phyloP scores from a whole-genome alignment of 2,113 vertebrate species.

The Synodontis membranacea region DNA sequence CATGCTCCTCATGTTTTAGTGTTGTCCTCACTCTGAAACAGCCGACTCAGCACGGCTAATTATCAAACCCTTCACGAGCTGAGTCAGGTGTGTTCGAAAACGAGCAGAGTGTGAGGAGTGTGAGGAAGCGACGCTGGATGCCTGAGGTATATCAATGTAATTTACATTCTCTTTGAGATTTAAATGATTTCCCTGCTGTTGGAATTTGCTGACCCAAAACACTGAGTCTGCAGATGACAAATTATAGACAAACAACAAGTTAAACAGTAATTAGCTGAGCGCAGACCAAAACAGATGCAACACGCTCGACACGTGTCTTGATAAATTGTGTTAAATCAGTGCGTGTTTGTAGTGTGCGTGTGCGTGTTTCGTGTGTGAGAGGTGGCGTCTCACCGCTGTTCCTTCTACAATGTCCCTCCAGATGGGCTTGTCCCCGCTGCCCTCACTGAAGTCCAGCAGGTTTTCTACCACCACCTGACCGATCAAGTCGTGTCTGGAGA shows the following conservation, averaged over 20 bases:
- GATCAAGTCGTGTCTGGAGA: conserved; percentile 91
- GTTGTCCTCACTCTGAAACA: background rate
- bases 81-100: conserved; percentile 19
- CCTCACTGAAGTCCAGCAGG: conserved; percentile 90
- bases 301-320: background rate
- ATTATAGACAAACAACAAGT: conserved; percentile 27
- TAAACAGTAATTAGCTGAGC: conserved; percentile 35
- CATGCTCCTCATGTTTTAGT: background rate
- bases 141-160: background rate
- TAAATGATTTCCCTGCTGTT: background rate
- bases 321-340: background rate
- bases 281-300: background rate
- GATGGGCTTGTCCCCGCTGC: conserved; percentile 83
- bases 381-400: conserved; percentile 77
- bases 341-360: background rate
- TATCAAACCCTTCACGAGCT: conserved; percentile 18
- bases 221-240: conserved; percentile 11
- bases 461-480: conserved; percentile 93
- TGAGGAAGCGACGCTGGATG: background rate
- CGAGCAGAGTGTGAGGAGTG: background rate
- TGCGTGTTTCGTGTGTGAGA: background rate
- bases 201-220: conserved; percentile 16
- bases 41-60: conserved; percentile 22
- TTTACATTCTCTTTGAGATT: background rate
- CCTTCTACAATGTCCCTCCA: conserved; percentile 93